Base-by-base conservation (phyloP, 2,888 invertebrate species). In the Oligia latruncula region DNA sequence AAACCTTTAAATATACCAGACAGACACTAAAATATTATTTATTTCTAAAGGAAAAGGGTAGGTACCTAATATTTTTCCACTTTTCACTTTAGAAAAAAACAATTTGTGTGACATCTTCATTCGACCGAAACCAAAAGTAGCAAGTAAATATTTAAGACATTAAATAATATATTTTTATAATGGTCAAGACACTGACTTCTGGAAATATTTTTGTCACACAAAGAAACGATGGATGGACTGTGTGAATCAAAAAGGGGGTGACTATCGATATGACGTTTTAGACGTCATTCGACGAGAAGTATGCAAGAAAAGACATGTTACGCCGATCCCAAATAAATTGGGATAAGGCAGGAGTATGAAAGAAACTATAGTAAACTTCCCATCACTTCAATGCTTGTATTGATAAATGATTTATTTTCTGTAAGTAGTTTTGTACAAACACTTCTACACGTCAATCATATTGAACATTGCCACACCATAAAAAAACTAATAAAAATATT, bases 401-500 rank as follows among this genome's bases (percentile, higher is more conserved):
- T 40, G 40, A 40, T 40, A 40, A 40, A 4, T 40, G 40, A 40
- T 40, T 40, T 40, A 40, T 40, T 40, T 40, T 40, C 40, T 40
- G 4, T 40, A 40, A 4, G 40, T 40, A 40, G 40, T 4, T 40
- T 40, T 40, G 40, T 40, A 40, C 40, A 40, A 40, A 40, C 40
- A 40, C 4, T 40, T 40, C 4, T 40, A 40, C 40, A 40, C 40
- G 40, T 40, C 40, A 40, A 40, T 40, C 40, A 40, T 40, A 40
- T 40, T 62, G 15, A 46, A 62, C 8, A 49, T 46, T n/a, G 4
- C 17, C 29, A 60, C 11, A 35, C 23, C 35, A 60, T 35, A 35
- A 79, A 73, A 52, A 17, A 23, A 66, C 15, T 15, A 58, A 43
- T 17, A 35, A 66, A 71, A 73, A 79, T 15, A 0, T 43, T 65